Conservation (phyloP, 2,888 invertebrate genomes). For the Synergus gifuensis region DNA sequence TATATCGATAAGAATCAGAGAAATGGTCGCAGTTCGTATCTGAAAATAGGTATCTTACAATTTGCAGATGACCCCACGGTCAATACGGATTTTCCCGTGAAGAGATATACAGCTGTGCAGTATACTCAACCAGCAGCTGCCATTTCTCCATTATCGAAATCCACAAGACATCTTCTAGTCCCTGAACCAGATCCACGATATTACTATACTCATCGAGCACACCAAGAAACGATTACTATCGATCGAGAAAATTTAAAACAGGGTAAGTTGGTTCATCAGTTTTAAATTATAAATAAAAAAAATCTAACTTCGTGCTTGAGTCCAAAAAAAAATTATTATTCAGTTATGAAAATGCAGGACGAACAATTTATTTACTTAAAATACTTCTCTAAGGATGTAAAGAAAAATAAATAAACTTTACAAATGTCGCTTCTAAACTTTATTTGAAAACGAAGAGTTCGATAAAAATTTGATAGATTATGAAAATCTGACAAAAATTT, state of each 20-base stretch:
- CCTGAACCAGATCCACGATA: slow-evolving; percentile 83
- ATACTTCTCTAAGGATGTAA: too few relatives aligned
- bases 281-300: background rate
- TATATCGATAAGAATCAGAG: background rate
- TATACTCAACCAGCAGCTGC: slow-evolving; percentile 89
- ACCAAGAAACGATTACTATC: slow-evolving; percentile 75
- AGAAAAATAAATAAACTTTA: too few relatives aligned
- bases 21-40: background rate
- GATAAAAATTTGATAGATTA: too few relatives aligned
- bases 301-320: background rate
- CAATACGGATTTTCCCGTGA: slow-evolving; percentile 87
- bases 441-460: too few relatives aligned
- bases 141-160: slow-evolving; percentile 86
- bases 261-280: slow-evolving; percentile 64
- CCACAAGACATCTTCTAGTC: slow-evolving; percentile 87
- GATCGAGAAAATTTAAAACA: slow-evolving; percentile 76
- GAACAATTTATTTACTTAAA: background rate
- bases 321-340: background rate
- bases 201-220: slow-evolving; percentile 81
- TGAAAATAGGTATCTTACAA: slow-evolving; percentile 43
- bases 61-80: slow-evolving; percentile 82
- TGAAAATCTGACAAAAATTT: background rate
- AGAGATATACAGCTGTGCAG: slow-evolving; percentile 88
- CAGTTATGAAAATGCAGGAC: too few relatives aligned
- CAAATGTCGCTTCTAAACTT: too few relatives aligned